Evolutionary conservation across 2,797 vertebrate species (phyloP).

Genomic region (Potorous gilbertii): DNA sequence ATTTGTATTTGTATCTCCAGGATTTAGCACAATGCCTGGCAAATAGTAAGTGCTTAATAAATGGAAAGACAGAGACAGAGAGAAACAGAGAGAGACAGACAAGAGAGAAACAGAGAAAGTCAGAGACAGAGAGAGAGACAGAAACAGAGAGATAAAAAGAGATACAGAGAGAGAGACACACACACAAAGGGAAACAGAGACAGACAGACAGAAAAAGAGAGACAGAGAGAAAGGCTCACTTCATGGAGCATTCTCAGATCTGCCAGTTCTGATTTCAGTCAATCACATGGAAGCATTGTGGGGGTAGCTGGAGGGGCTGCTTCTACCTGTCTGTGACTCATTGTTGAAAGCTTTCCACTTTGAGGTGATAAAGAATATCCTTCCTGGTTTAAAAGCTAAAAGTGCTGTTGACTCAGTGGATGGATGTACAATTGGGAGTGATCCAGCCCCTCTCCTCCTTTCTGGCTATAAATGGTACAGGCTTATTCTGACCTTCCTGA

Average conservation of each 20-base stretch:
- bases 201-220: no score
- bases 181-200: no score
- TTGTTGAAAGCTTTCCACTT: not conserved
- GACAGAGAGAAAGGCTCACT: not conserved
- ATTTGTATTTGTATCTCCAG: not conserved
- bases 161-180: no score
- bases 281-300: not conserved
- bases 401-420: not conserved
- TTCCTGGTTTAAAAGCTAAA: no score
- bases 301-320: not conserved
- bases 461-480: no score
- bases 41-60: not conserved
- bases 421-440: not conserved
- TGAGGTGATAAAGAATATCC: no score
- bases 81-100: no score
- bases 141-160: no score
- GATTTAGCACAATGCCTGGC: no score
- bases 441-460: no score
- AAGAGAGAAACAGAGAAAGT: not conserved
- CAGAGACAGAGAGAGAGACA: no score
- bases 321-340: not conserved
- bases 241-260: not conserved
- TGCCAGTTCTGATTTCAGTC: not conserved
- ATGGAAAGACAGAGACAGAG: not conserved
- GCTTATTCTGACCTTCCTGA: not conserved